Evolutionary conservation across 2,797 vertebrate genomes (phyloP).

Genomic region (Tapera naevia): DNA sequence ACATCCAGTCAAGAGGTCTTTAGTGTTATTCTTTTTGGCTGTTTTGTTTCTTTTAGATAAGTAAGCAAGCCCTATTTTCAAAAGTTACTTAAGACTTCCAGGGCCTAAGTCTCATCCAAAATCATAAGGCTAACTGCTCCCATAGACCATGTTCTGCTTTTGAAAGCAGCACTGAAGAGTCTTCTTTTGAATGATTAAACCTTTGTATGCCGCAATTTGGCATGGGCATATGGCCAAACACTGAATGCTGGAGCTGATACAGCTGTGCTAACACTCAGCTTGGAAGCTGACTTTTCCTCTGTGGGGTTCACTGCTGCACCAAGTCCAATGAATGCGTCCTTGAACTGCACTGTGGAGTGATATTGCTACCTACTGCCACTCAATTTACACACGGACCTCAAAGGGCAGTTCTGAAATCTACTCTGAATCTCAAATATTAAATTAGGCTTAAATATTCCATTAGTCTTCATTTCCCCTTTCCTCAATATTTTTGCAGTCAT

Average conservation of each 20-base stretch:
- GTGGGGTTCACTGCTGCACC: neutral
- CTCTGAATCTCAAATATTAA: neutral
- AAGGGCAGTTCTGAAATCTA: neutral
- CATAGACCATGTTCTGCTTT: neutral
- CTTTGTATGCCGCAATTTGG: neutral
- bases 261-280: neutral
- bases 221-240: neutral
- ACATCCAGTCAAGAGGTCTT: neutral
- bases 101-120: neutral
- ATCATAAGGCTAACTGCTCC: neutral
- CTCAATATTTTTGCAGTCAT: neutral
- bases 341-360: neutral
- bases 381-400: neutral
- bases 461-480: neutral
- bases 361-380: neutral
- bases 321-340: fast-evolving
- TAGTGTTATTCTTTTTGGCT: neutral
- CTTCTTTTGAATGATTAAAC: neutral
- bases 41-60: neutral
- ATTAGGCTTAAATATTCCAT: neutral
- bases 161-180: neutral
- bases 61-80: neutral
- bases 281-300: neutral
- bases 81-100: neutral
- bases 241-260: fast-evolving